Percentiles rank a stretch among this genome's conserved stretches.
Evolutionary conservation across 1,140 invertebrate species (phyloP).

Genomic region (Drosophila santomea): DNA sequence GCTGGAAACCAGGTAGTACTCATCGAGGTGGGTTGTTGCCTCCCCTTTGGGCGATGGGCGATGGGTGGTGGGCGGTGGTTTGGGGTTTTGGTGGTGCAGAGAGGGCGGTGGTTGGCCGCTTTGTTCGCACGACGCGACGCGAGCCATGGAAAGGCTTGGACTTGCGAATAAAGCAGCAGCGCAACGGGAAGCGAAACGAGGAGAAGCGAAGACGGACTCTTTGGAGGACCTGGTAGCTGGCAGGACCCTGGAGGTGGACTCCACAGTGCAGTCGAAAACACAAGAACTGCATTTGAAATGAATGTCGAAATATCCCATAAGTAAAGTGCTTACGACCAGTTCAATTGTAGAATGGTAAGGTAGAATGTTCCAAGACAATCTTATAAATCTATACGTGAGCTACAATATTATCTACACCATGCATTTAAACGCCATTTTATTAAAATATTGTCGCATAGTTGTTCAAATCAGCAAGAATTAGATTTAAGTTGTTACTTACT

Average conservation of each 20-base stretch:
- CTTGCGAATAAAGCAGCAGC: slow-evolving; percentile 40
- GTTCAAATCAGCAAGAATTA: too few species aligned
- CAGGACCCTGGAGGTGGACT: neutral
- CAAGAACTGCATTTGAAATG: neutral
- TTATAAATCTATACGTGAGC: too few species aligned
- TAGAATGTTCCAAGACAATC: too few species aligned
- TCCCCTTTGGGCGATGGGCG: neutral
- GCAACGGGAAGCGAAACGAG: slow-evolving; percentile 29
- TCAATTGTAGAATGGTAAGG: too few species aligned
- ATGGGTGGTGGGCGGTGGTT: neutral
- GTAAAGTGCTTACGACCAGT: too few species aligned
- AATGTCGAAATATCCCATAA: too few species aligned
- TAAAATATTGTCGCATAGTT: too few species aligned
- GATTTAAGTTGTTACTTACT: too few species aligned
- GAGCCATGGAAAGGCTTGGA: slow-evolving; percentile 50
- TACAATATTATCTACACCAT: too few species aligned
- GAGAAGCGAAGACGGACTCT: slow-evolving; percentile 26
- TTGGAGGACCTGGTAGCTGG: slow-evolving; percentile 2
- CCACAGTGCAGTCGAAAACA: slow-evolving; percentile 17
- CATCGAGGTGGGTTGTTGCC: slow-evolving; percentile 7
- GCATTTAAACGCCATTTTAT: too few species aligned
- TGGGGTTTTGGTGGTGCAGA: neutral
- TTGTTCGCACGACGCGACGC: slow-evolving; percentile 45
- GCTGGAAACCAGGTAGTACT: slow-evolving; percentile 11
- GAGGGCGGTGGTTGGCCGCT: slow-evolving; percentile 4